These are phyloP conservation scores for Trachelus stipa DNA, from an alignment of 2,888 invertebrate species.

Conservation along the genomic window DNA sequence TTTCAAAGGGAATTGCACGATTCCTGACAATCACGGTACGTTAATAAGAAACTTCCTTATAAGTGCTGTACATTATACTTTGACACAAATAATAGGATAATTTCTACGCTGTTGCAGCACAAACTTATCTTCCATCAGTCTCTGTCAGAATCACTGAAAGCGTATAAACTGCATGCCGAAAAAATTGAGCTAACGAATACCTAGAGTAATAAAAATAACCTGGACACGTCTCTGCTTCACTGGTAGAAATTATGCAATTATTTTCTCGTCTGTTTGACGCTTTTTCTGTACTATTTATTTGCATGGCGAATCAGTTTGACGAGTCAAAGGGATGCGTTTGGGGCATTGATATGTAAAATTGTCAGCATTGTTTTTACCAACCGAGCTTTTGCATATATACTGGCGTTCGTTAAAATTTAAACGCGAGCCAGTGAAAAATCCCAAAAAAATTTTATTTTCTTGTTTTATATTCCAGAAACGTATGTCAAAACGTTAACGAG, in stretches of 20 bases:
- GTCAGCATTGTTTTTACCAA: not conserved
- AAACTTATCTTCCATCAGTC: not conserved
- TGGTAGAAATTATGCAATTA: not conserved
- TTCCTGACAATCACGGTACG: not conserved
- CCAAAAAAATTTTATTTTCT: not conserved
- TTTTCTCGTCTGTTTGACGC: not conserved
- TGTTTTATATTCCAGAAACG: constrained; percentile 57
- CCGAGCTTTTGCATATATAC: not conserved
- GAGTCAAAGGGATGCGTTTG: not conserved
- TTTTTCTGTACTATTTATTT: not conserved
- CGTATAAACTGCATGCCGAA: not conserved
- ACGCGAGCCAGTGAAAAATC: not conserved
- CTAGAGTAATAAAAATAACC: not conserved
- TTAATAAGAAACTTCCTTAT: not conserved
- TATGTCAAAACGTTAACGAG: constrained; percentile 57
- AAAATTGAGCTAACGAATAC: not conserved
- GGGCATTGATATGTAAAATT: not conserved
- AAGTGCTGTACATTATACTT: not conserved
- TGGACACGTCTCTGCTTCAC: not conserved
- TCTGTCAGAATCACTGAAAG: not conserved
- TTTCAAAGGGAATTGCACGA: not conserved
- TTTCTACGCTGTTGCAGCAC: not conserved
- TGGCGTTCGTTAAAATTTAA: not conserved
- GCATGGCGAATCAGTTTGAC: not conserved
- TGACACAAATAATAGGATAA: not conserved